Evolutionary conservation across 2,888 invertebrate genomes (phyloP).

Genomic region (Miltochrista miniata): DNA sequence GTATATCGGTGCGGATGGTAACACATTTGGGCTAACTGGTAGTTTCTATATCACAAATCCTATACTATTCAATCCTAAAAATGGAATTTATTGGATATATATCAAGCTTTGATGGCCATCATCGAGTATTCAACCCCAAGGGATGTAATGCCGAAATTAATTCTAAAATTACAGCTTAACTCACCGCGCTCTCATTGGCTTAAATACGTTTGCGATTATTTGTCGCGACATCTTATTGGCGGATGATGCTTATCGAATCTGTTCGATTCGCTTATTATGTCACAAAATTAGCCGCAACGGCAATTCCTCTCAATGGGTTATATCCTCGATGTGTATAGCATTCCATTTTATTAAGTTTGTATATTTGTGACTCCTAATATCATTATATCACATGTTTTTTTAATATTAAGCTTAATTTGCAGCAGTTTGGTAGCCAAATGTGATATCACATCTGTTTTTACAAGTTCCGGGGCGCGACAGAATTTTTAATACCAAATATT

Average conservation of each 20-base stretch:
- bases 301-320: too few species aligned
- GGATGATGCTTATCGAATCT: too few species aligned
- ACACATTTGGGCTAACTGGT: conserved; percentile 13
- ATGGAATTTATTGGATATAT: background rate
- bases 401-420: background rate
- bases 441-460: conserved; percentile 21
- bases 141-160: too few species aligned
- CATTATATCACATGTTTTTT: background rate
- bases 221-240: too few species aligned
- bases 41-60: background rate
- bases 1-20: conserved; percentile 28
- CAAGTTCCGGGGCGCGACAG: conserved; percentile 47
- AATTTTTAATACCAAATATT: conserved; percentile 34
- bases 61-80: background rate
- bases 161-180: too few species aligned
- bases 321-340: background rate
- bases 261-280: too few species aligned
- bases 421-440: conserved; percentile 13
- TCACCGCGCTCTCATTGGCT: too few species aligned
- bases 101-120: background rate
- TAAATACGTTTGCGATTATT: too few species aligned
- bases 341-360: conserved; percentile 1
- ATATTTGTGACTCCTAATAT: background rate
- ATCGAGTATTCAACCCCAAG: too few species aligned
- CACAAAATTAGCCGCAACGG: too few species aligned